These are phyloP conservation scores for Meteorus cinctellus DNA, from an alignment of 2,888 invertebrate genomes.

Conservation along the genomic window DNA sequence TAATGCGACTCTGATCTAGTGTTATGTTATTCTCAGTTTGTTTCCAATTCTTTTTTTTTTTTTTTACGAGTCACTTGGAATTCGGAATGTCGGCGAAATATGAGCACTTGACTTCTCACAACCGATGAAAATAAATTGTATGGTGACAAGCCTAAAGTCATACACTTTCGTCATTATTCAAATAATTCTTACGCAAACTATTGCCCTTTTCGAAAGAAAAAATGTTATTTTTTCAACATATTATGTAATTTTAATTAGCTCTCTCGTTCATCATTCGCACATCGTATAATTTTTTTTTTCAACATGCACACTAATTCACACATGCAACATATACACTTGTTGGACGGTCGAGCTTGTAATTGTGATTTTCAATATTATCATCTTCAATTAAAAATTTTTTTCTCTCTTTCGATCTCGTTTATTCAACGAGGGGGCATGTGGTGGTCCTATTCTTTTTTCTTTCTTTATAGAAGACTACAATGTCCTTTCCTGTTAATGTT, in stretches of 20 bases:
- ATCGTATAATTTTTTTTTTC: slow-evolving; percentile 36
- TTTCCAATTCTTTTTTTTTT: slow-evolving; percentile 17
- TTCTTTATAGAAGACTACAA: slow-evolving; percentile 18
- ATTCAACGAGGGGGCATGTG: not conserved
- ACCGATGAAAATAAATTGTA: slow-evolving; percentile 36
- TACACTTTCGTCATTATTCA: not conserved
- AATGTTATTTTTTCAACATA: not conserved
- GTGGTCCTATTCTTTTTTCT: slow-evolving; percentile 22
- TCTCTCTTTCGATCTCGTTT: not conserved
- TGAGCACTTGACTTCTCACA: slow-evolving; percentile 35
- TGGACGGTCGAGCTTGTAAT: slow-evolving; percentile 50
- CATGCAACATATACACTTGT: slow-evolving; percentile 48
- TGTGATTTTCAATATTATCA: slow-evolving; percentile 4
- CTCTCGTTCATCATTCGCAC: slow-evolving; percentile 37
- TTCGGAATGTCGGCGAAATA: slow-evolving; percentile 50
- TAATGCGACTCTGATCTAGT: slow-evolving; percentile 3
- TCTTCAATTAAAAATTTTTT: slow-evolving; percentile 3
- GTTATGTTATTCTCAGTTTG: slow-evolving; percentile 1
- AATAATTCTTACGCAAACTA: slow-evolving; percentile 41
- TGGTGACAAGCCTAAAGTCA: slow-evolving; percentile 37
- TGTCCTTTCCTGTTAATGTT: slow-evolving; percentile 26
- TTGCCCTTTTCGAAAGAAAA: slow-evolving; percentile 37
- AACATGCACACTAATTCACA: slow-evolving; percentile 53
- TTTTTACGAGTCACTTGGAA: slow-evolving; percentile 35
- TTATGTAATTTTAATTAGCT: slow-evolving; percentile 14